Evolutionary conservation across 2,888 invertebrate genomes (phyloP).

Genomic region (Coenonympha arcania): DNA sequence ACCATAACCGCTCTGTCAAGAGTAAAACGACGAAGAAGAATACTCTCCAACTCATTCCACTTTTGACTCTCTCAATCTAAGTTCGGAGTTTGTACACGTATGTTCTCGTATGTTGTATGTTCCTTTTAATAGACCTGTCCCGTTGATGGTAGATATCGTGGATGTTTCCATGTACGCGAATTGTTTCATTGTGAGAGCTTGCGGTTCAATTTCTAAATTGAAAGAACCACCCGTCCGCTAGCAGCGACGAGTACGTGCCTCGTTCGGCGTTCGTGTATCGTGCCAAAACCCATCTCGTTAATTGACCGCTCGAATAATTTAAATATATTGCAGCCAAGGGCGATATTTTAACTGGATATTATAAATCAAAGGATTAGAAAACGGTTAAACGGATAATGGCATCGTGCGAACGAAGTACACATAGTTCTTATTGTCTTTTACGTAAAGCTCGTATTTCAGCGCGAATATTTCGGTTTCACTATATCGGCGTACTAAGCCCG

Average conservation of each 20-base stretch:
- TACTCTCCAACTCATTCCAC: no score
- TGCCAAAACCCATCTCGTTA: conserved; percentile 65
- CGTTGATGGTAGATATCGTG: no score
- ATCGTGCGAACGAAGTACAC: conserved; percentile 42
- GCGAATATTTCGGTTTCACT: background rate
- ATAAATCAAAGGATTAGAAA: conserved; percentile 73
- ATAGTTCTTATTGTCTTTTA: conserved; percentile 2
- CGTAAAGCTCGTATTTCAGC: conserved; percentile 9
- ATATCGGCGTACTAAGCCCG: conserved; percentile 25
- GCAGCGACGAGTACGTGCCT: conserved; percentile 21
- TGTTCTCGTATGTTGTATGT: no score
- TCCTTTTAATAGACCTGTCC: no score
- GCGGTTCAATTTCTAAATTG: conserved; percentile 29
- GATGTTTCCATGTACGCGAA: background rate
- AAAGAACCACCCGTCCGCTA: conserved; percentile 43
- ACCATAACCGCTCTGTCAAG: no score
- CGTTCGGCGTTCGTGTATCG: conserved; percentile 23
- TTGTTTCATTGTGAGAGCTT: conserved; percentile 5
- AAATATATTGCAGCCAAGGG: conserved; percentile 66
- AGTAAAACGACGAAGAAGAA: no score
- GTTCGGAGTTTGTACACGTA: no score
- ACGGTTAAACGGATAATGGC: conserved; percentile 66
- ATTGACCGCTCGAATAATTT: conserved; percentile 72
- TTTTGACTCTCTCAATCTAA: no score
- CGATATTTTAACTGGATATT: conserved; percentile 63